Conservation (phyloP, 2,797 vertebrate genomes). For the Lophius americanus region DNA sequence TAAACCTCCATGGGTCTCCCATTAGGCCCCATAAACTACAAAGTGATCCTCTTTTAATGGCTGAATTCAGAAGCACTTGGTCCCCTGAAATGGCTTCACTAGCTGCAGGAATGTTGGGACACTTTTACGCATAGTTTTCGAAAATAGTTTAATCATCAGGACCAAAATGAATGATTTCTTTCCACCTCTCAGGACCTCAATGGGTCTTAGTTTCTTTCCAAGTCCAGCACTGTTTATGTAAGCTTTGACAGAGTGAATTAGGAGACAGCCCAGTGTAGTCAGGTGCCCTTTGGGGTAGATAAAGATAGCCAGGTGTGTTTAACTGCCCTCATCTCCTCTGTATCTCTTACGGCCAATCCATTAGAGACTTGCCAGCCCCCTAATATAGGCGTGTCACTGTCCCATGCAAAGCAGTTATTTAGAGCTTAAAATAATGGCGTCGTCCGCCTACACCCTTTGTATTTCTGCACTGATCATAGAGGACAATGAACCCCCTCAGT, state of each 20-base stretch:
- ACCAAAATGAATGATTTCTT: conserved; percentile 39
- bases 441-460: conserved; percentile 76
- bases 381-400: conserved; percentile 66
- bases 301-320: conserved; percentile 79
- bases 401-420: conserved; percentile 73
- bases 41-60: conserved; percentile 65
- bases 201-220: conserved; percentile 26
- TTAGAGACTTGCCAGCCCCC: conserved; percentile 66
- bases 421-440: conserved; percentile 77
- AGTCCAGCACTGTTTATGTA: conserved; percentile 49
- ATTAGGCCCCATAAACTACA: conserved; percentile 65
- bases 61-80: conserved; percentile 29
- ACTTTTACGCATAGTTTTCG: conserved; percentile 20
- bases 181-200: conserved; percentile 49
- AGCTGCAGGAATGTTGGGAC: conserved; percentile 16
- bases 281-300: conserved; percentile 58
- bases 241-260: conserved; percentile 30
- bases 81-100: conserved; percentile 29
- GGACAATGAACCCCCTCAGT: conserved; percentile 79
- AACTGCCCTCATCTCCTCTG: conserved; percentile 63
- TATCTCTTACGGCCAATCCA: conserved; percentile 49
- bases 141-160: conserved; percentile 45
- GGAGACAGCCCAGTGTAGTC: conserved; percentile 32
- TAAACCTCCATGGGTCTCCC: conserved; percentile 56
- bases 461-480: conserved; percentile 63